Conservation (phyloP, 92 coral and sea anemone species). For the Parazoanthus darwini region DNA sequence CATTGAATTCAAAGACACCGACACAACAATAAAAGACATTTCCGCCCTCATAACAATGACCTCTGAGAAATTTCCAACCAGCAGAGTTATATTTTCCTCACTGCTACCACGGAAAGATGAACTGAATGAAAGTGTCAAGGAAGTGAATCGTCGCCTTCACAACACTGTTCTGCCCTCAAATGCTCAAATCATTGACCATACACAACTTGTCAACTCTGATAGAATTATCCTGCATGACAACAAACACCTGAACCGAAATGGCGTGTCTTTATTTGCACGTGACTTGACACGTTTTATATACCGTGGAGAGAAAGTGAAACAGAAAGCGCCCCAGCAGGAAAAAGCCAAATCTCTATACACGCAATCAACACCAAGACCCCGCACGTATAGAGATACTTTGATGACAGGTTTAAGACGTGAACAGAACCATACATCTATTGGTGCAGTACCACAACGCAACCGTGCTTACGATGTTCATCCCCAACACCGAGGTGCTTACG, state of each 20-base stretch:
- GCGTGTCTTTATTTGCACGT: constrained; percentile 37
- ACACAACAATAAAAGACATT: constrained; percentile 7
- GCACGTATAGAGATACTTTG: constrained; percentile 22
- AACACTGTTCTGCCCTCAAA: neutral
- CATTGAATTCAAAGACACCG: constrained; percentile 27
- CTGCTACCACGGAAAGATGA: constrained; percentile 30
- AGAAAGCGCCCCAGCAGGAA: neutral
- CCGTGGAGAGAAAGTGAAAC: constrained; percentile 9
- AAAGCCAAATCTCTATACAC: neutral
- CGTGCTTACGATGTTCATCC: constrained; percentile 11
- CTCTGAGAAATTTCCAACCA: constrained; percentile 24
- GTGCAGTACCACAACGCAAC: constrained; percentile 26
- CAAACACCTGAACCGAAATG: constrained; percentile 34
- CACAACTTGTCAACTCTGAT: constrained; percentile 5
- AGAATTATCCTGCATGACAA: constrained; percentile 29
- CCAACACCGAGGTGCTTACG: neutral
- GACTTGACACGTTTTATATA: constrained; percentile 24
- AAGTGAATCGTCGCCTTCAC: neutral
- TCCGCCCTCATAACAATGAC: constrained; percentile 12
- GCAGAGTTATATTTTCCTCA: constrained; percentile 8
- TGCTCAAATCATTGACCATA: neutral
- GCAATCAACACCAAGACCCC: constrained; percentile 1
- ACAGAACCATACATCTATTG: constrained; percentile 9
- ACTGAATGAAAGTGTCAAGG: constrained; percentile 6
- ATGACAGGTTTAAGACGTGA: constrained; percentile 14